Evolutionary conservation across 2,888 invertebrate species (phyloP).

Genomic region (Polyommatus icarus): DNA sequence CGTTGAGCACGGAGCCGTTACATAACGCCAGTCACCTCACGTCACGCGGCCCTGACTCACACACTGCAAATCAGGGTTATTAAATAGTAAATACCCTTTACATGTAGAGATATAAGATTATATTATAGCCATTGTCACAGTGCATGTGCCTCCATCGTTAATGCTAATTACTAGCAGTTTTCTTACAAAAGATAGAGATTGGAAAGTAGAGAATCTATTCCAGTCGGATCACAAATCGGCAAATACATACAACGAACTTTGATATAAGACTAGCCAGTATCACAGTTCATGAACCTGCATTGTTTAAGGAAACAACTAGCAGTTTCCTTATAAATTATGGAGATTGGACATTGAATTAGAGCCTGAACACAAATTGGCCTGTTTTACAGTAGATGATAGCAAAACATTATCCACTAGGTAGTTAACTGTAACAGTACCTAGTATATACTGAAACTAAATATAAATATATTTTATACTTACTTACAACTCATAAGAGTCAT

Average conservation of each 20-base stretch:
- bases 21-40: background rate
- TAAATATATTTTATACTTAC: no score
- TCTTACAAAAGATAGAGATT: background rate
- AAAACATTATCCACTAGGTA: no score
- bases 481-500: no score
- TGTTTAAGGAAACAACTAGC: background rate
- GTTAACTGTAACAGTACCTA: no score
- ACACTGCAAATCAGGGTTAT: background rate
- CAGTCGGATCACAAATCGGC: background rate
- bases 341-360: background rate
- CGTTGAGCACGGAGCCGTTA: background rate
- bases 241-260: no score
- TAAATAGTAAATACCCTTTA: background rate
- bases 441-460: no score
- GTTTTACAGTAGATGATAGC: no score
- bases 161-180: background rate
- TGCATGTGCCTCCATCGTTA: background rate
- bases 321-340: background rate
- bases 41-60: constrained; percentile 2
- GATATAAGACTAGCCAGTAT: no score
- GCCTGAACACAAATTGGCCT: no score
- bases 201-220: background rate
- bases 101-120: background rate
- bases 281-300: background rate
- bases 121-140: background rate